A percentile compares a stretch with the other conserved stretches of the same genome.
Evolutionary conservation across 2,113 vertebrate genomes (phyloP).

Genomic region (Crotophaga sulcirostris): DNA sequence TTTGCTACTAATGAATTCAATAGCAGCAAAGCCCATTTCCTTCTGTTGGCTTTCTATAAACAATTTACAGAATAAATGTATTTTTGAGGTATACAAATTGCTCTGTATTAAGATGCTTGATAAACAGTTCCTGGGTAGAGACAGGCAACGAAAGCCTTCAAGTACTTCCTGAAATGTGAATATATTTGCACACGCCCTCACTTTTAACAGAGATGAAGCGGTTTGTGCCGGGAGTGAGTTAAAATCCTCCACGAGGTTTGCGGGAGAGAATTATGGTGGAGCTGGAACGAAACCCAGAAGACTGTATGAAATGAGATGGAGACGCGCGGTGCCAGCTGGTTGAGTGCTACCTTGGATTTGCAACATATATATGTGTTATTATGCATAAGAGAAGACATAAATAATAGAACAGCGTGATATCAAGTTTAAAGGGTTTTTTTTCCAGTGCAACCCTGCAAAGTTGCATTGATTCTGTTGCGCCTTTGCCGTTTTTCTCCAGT

Average conservation of each 20-base stretch:
- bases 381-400: background rate
- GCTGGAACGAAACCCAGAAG: slow-evolving; percentile 16
- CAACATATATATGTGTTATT: background rate
- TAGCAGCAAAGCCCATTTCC: slow-evolving; percentile 63
- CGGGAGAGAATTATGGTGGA: background rate
- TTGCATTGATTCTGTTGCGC: background rate
- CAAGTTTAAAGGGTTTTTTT: background rate
- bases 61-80: slow-evolving; percentile 68
- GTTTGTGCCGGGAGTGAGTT: background rate
- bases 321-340: background rate
- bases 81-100: slow-evolving; percentile 63
- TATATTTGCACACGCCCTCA: background rate
- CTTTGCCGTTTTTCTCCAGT: background rate
- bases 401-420: background rate
- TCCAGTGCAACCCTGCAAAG: background rate
- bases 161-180: slow-evolving; percentile 35
- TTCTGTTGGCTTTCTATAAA: slow-evolving; percentile 62
- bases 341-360: background rate
- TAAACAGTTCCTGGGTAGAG: slow-evolving; percentile 65
- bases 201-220: background rate
- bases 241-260: background rate
- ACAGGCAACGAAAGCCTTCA: slow-evolving; percentile 33
- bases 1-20: slow-evolving; percentile 66
- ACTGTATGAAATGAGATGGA: background rate
- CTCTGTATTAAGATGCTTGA: slow-evolving; percentile 60